phyloP scores from a whole-genome alignment of 2,113 vertebrate species.

The Seriola rivoliana region DNA sequence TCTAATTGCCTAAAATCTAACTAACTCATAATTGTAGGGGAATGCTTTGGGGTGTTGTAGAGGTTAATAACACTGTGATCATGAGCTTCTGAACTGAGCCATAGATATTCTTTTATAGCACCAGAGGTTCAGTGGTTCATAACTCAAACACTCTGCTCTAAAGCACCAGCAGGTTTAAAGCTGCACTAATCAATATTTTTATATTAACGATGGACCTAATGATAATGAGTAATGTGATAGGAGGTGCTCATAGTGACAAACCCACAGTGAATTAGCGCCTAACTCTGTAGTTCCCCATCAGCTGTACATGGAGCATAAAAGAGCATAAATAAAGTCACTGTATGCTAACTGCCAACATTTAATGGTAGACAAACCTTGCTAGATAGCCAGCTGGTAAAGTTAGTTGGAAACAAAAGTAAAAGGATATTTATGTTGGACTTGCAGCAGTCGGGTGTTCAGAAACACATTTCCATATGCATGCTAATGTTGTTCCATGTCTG shows the following conservation, averaged over 20 bases:
- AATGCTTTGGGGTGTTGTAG: constrained; percentile 12
- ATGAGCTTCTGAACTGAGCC: constrained; percentile 22
- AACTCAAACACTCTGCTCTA: neutral
- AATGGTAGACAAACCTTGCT: neutral
- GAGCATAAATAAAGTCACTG: neutral
- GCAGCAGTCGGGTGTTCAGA: no score
- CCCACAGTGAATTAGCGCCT: neutral
- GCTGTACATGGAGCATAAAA: neutral
- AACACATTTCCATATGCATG: no score
- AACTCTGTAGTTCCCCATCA: neutral
- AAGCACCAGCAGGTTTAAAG: constrained; percentile 8
- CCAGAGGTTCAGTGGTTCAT: constrained; percentile 19
- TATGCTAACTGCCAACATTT: neutral
- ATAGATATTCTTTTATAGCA: constrained; percentile 36
- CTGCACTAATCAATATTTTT: constrained; percentile 18
- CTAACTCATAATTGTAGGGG: constrained; percentile 14
- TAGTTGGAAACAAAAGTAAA: no score
- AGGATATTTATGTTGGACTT: no score
- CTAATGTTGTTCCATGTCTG: no score
- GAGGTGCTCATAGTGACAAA: neutral
- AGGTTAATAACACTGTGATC: constrained; percentile 34
- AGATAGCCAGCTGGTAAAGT: no score
- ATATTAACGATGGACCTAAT: constrained; percentile 10
- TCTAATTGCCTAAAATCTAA: neutral
- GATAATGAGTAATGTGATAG: constrained; percentile 4